Percentiles rank a stretch among this genome's conserved stretches.
Evolutionary conservation across 2,113 vertebrate species (phyloP).

Genomic region (Cynoglossus semilaevis): DNA sequence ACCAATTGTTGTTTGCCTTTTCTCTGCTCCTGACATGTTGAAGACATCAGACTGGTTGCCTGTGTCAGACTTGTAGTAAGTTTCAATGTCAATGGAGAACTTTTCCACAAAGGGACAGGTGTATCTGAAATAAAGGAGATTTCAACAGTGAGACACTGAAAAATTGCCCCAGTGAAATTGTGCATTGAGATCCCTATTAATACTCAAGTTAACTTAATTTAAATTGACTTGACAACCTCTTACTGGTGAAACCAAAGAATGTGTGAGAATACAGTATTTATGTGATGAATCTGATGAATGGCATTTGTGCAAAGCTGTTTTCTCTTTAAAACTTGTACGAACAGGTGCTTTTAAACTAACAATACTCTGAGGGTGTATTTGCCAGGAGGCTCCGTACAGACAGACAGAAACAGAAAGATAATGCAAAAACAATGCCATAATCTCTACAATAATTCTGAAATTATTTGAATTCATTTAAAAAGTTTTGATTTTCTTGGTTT

Average conservation of each 20-base stretch:
- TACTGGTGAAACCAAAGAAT: slow-evolving; percentile 12
- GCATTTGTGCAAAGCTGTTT: slow-evolving; percentile 25
- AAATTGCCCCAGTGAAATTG: no score
- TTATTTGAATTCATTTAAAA: no score
- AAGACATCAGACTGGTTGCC: slow-evolving; percentile 91
- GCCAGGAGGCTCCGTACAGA: no score
- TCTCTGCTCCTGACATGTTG: slow-evolving; percentile 89
- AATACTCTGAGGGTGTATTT: no score
- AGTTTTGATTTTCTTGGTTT: no score
- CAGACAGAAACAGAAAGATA: no score
- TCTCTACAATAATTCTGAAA: no score
- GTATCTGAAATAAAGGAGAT: slow-evolving; percentile 77
- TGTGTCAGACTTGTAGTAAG: slow-evolving; percentile 91
- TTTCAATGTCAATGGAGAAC: slow-evolving; percentile 99
- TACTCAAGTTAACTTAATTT: slow-evolving; percentile 16
- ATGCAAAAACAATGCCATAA: no score
- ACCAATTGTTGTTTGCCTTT: slow-evolving; percentile 88
- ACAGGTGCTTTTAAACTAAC: no score
- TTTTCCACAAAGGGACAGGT: slow-evolving; percentile 99
- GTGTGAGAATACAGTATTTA: slow-evolving; percentile 41
- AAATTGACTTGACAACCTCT: slow-evolving; percentile 9
- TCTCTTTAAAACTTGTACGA: slow-evolving; percentile 55
- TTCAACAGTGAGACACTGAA: neutral
- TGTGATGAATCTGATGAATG: slow-evolving; percentile 37
- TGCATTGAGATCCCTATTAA: neutral